phyloP scores from a whole-genome alignment of 2,113 vertebrate genomes.

The Hydrochoerus hydrochaeris region DNA sequence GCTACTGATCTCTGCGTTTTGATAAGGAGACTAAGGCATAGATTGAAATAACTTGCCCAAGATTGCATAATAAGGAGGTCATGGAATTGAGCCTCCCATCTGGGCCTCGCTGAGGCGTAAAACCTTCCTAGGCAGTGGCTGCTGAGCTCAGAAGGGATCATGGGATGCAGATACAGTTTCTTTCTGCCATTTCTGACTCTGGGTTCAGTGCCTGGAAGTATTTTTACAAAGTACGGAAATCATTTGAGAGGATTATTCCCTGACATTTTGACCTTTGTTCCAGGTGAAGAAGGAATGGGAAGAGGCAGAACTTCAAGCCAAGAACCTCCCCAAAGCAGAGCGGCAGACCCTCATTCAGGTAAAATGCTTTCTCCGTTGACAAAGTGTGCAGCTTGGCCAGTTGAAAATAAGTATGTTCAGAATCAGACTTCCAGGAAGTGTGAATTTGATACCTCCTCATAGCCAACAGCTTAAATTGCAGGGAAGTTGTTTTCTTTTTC shows the following conservation, averaged over 20 bases:
- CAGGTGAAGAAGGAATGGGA: constrained; percentile 99
- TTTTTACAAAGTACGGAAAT: constrained; percentile 18
- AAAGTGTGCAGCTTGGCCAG: neutral
- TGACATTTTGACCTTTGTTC: constrained; percentile 44
- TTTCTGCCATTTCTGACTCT: neutral
- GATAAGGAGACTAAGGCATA: neutral
- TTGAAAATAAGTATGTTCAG: neutral
- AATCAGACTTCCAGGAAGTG: neutral
- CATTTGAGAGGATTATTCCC: neutral
- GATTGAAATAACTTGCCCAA: neutral
- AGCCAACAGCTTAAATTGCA: constrained; percentile 16
- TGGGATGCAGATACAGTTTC: neutral
- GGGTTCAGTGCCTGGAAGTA: neutral
- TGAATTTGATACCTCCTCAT: neutral
- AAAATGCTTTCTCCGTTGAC: neutral
- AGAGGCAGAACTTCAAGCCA: constrained; percentile 96
- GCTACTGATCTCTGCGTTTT: neutral
- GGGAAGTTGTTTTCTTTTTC: constrained; percentile 50
- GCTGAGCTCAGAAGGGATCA: neutral
- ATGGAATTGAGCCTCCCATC: neutral
- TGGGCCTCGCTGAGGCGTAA: neutral
- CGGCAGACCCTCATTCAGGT: constrained; percentile 98
- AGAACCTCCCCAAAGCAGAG: constrained; percentile 97
- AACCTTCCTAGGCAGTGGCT: neutral
- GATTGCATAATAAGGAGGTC: neutral